A percentile compares a stretch with the other conserved stretches of the same genome.
phyloP scores from a whole-genome alignment of 2,113 vertebrate genomes.

The Tragelaphus scriptus region DNA sequence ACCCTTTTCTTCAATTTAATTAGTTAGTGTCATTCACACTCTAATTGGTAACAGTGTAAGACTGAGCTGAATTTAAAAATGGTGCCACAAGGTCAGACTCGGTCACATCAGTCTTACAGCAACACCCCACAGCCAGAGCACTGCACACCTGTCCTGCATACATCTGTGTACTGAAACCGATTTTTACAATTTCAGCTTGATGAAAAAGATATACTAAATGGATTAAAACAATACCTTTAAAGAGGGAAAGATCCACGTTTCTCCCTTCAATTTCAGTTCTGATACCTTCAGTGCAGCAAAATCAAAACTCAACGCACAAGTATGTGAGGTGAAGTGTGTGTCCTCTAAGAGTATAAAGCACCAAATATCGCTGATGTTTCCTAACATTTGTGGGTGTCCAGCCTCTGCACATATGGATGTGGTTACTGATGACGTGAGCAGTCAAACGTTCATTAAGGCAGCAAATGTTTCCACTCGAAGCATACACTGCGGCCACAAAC shows the following conservation, averaged over 20 bases:
- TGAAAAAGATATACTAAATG: neutral
- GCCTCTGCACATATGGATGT: neutral
- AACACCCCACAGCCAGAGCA: fast-evolving
- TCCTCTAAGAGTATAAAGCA: neutral
- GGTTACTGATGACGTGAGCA: slow-evolving; percentile 21
- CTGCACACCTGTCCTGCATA: neutral
- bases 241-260: neutral
- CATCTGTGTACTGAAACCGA: neutral
- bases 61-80: slow-evolving; percentile 20
- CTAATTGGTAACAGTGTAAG: slow-evolving; percentile 9
- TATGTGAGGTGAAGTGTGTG: neutral
- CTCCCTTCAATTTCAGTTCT: neutral
- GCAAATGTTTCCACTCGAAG: slow-evolving; percentile 34
- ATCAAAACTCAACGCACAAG: neutral
- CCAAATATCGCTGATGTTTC: neutral
- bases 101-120: neutral
- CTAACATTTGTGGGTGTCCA: neutral
- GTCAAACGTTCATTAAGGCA: slow-evolving; percentile 22
- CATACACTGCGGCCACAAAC: slow-evolving; percentile 20
- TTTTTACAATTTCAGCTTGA: neutral
- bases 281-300: neutral
- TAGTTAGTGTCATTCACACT: slow-evolving; percentile 45
- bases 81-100: neutral
- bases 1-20: slow-evolving; percentile 48
- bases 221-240: neutral